Percentiles rank a stretch among this genome's conserved stretches.
Conservation (phyloP, 1,140 invertebrate species). For the Lepidurus packardi region DNA sequence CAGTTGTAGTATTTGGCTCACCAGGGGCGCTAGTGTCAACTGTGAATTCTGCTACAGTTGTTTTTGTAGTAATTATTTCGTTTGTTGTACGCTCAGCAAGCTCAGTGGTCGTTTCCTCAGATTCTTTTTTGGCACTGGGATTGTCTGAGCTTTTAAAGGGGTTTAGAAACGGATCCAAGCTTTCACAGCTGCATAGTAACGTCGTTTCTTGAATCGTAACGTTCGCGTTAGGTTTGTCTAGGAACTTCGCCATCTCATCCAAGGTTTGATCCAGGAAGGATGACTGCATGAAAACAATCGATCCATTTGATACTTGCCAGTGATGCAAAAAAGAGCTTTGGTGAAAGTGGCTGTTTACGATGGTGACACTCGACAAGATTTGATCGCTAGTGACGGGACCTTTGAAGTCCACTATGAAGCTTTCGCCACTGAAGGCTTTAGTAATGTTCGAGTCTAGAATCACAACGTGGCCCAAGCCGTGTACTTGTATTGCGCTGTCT, state of each 20-base stretch:
- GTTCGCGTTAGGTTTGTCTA: background rate
- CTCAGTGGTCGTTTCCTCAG: no score
- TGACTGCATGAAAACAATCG: background rate
- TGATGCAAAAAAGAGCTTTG: background rate
- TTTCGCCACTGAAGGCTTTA: background rate
- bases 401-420: background rate
- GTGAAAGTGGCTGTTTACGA: background rate
- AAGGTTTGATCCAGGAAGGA: background rate
- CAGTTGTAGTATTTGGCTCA: no score
- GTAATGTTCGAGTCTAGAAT: background rate
- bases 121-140: background rate
- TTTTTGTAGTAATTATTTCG: no score
- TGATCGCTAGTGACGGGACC: background rate
- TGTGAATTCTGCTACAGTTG: no score
- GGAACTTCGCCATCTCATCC: background rate
- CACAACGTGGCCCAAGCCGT: slow-evolving; percentile 4
- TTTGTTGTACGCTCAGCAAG: no score
- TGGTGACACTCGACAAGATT: background rate
- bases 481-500: slow-evolving; percentile 14
- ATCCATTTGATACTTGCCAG: background rate
- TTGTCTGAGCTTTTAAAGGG: background rate
- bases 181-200: background rate
- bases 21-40: no score
- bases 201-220: background rate
- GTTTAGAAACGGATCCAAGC: background rate